A percentile compares a stretch with the other conserved stretches of the same genome.
Evolutionary conservation across 2,797 vertebrate species (phyloP).

Genomic region (Tenualosa ilisha): DNA sequence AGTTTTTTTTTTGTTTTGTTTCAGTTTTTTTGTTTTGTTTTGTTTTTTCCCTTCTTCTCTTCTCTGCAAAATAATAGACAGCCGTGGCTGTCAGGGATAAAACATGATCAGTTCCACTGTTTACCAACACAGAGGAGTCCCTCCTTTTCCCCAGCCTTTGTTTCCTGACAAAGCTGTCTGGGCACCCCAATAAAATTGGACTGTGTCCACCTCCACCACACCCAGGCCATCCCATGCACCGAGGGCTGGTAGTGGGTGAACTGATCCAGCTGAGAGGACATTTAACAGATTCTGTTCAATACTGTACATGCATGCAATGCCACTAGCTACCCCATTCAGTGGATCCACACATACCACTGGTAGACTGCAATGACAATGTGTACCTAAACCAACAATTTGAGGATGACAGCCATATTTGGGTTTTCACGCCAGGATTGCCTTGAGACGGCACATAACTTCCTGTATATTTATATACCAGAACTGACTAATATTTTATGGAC

Average conservation of each 20-base stretch:
- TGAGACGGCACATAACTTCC: too few species aligned
- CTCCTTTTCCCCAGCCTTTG: neutral
- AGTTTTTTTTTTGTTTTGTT: too few species aligned
- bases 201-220: neutral
- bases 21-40: too few species aligned
- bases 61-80: neutral
- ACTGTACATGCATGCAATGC: neutral
- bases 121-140: neutral
- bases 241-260: neutral
- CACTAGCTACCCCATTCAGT: neutral
- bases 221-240: neutral
- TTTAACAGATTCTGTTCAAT: neutral
- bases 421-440: too few species aligned
- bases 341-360: neutral
- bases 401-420: neutral
- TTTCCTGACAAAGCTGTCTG: slow-evolving; percentile 11
- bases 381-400: neutral
- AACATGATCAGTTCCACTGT: slow-evolving; percentile 30
- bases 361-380: neutral
- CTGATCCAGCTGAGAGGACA: neutral
- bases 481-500: neutral
- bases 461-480: too few species aligned
- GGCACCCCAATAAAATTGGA: neutral
- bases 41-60: slow-evolving; percentile 33
- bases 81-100: slow-evolving; percentile 34